Conservation (phyloP, 2,888 invertebrate genomes). For the Synergus japonicus region DNA sequence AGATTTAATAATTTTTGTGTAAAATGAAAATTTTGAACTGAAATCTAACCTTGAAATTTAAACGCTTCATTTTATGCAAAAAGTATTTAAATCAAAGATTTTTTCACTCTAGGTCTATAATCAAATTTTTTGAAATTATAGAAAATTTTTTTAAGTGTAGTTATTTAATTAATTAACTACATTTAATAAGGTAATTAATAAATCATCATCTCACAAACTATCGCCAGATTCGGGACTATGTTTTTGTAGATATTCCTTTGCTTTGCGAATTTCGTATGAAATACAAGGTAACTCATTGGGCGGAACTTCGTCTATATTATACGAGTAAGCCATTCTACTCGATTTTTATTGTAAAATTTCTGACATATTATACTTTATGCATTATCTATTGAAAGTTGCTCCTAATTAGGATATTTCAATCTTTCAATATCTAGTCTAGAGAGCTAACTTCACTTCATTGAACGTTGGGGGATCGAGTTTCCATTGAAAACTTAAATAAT, state of each 20-base stretch:
- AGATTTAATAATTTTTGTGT: too few species aligned
- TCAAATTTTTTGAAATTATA: too few species aligned
- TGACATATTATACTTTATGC: neutral
- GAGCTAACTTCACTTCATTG: neutral
- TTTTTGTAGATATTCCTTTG: conserved; percentile 82
- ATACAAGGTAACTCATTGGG: conserved; percentile 68
- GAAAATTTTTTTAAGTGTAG: too few species aligned
- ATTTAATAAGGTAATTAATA: neutral
- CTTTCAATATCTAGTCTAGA: neutral
- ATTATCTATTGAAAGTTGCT: neutral
- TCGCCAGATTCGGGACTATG: conserved; percentile 82
- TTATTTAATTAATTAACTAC: neutral
- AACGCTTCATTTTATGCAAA: too few species aligned
- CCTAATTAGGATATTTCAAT: neutral
- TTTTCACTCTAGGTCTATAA: too few species aligned
- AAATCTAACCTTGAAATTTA: too few species aligned
- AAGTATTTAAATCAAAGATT: too few species aligned
- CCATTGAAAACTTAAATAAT: neutral
- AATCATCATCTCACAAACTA: conserved; percentile 78
- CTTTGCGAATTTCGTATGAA: conserved; percentile 80
- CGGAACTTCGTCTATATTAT: conserved; percentile 62
- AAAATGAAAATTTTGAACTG: too few species aligned
- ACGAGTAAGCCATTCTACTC: conserved; percentile 64
- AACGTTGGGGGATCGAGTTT: neutral
- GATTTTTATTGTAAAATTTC: neutral